A percentile compares a stretch with the other conserved stretches of the same genome.
phyloP scores from a whole-genome alignment of 2,888 invertebrate species.

The Lithosia quadra region DNA sequence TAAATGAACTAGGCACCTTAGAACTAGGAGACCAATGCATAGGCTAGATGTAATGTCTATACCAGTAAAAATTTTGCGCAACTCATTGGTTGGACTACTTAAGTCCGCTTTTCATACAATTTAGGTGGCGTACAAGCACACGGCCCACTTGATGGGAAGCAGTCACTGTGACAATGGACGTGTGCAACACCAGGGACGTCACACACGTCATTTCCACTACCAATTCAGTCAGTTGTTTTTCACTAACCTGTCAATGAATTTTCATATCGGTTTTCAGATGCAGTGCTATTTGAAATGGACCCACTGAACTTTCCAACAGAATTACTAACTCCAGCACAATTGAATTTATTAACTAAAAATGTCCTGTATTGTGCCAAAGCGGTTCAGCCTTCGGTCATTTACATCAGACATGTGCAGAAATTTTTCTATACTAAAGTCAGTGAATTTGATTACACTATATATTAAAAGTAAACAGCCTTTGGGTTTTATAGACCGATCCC shows the following conservation, averaged over 20 bases:
- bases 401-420: slow-evolving; percentile 65
- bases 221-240: not conserved
- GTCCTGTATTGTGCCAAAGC: slow-evolving; percentile 63
- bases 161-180: too few species aligned
- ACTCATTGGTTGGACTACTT: too few species aligned
- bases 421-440: slow-evolving; percentile 68
- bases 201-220: too few species aligned
- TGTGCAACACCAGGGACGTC: too few species aligned
- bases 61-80: not conserved
- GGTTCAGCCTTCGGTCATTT: slow-evolving; percentile 70
- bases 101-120: too few species aligned
- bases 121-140: too few species aligned
- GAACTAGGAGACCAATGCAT: too few species aligned
- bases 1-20: too few species aligned
- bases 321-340: slow-evolving; percentile 39
- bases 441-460: not conserved
- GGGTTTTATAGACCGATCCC: too few species aligned
- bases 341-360: slow-evolving; percentile 54
- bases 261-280: slow-evolving; percentile 57
- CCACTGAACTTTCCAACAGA: slow-evolving; percentile 51
- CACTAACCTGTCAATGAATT: not conserved
- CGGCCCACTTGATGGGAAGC: too few species aligned
- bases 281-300: slow-evolving; percentile 69
- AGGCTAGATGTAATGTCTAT: too few species aligned
- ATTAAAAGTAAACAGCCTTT: too few species aligned